These are phyloP conservation scores for Pangasius larnaudii DNA, from an alignment of 2,797 vertebrate genomes.

Conservation along the genomic window DNA sequence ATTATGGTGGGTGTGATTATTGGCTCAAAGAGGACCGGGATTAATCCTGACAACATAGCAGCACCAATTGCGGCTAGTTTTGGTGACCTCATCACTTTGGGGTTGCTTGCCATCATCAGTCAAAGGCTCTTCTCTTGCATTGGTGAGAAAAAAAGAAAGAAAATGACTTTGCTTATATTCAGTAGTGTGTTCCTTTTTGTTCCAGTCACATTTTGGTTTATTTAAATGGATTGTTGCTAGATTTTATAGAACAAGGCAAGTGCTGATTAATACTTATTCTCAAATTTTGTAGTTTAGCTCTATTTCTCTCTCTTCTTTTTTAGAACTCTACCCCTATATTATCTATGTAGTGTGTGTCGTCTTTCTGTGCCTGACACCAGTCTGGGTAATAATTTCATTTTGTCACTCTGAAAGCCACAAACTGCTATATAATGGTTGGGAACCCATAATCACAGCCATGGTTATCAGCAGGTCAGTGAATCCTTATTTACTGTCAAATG, in stretches of 20 bases:
- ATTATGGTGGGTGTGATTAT: constrained; percentile 93
- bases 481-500: not conserved
- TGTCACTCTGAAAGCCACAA: constrained; percentile 88
- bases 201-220: not conserved
- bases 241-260: not conserved
- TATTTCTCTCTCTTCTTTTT: constrained; percentile 4
- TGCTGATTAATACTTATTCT: not conserved
- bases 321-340: constrained; percentile 84
- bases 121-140: constrained; percentile 86
- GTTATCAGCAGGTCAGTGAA: constrained; percentile 88
- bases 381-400: constrained; percentile 86
- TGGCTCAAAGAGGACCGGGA: constrained; percentile 88
- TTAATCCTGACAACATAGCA: constrained; percentile 95
- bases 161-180: not conserved
- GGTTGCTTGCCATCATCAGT: constrained; percentile 88
- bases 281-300: too few species aligned
- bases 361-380: constrained; percentile 86
- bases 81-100: constrained; percentile 92
- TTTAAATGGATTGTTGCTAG: not conserved
- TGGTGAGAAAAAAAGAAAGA: constrained; percentile 70
- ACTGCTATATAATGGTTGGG: constrained; percentile 90
- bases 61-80: constrained; percentile 94
- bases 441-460: constrained; percentile 93
- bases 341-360: constrained; percentile 86
- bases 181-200: not conserved